Base-by-base conservation (phyloP, 2,888 invertebrate species). In the Glaucopsyche alexis region DNA sequence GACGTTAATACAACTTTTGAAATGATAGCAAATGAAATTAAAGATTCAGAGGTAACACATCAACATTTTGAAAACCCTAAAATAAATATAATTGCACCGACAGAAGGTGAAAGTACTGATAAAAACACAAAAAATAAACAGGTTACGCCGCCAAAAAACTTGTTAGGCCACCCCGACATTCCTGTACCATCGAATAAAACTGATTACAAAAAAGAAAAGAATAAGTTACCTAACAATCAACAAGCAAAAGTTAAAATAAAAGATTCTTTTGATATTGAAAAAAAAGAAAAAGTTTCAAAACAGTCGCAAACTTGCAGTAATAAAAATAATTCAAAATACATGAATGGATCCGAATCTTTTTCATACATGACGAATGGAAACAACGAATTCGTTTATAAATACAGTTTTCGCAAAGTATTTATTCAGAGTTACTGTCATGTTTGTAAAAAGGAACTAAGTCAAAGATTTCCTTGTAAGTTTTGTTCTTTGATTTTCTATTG, bases 401-500 rank as follows among this genome's bases (percentile, higher is more conserved):
- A 95, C 76, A 94, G 93, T 80, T 95, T 95, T 72, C 91, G 96
- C 11, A 94, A 94, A 81, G 94, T 95, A 14, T 96, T 94, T 81
- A 86, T 94, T 49, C 93, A 94, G 64, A 94, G 94, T 75, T 86
- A 94, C 7, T 96, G 96, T 75, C 91, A 93, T 71, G 82, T 92
- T 71, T 94, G 94, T 77, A 93, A 93, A 76, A 89, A 87, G 45
- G 85, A 86, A 47, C 78, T 93, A 74, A 81, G 78, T 60, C 81
- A 85, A 2, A 82, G 89, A 74, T 82, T 91, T 2, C 83, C 90
- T 0, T 91, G 93, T 76, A 84, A 84, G 72, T 90, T 88, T 70
- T 96, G 96, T 77, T 92, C 93, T 74, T 89, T 96, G 87, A 86
- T 95, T 14, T 94, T 94, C 73, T 96, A 96, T 80, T 96, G 96